Evolutionary conservation across 1,140 invertebrate species (phyloP).

Genomic region (Arion vulgaris): DNA sequence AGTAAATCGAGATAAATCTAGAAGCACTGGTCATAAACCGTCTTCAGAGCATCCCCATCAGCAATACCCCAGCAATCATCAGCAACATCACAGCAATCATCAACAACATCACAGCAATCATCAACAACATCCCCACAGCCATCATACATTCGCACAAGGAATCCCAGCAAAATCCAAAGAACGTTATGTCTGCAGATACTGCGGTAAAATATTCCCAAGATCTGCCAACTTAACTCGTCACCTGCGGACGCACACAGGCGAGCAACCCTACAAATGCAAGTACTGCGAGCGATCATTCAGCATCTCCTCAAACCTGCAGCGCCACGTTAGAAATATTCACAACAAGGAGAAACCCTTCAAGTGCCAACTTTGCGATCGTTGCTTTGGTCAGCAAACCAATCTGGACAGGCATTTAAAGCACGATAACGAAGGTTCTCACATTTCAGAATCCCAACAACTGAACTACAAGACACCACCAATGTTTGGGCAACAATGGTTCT

Average conservation of each 20-base stretch:
- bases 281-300: conserved; percentile 98
- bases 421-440: conserved; percentile 79
- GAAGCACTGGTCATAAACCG: too few species aligned
- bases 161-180: conserved; percentile 80
- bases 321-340: conserved; percentile 99
- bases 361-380: conserved; percentile 87
- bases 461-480: conserved; percentile 87
- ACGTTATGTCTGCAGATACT: conserved; percentile 96
- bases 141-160: conserved; percentile 58
- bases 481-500: conserved; percentile 82
- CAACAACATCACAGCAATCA: neutral
- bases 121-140: conserved; percentile 9
- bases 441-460: conserved; percentile 84
- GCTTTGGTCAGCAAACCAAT: conserved; percentile 99
- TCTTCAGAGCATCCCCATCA: too few species aligned
- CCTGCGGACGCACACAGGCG: conserved; percentile 95
- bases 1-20: too few species aligned
- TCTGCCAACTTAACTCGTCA: conserved; percentile 97
- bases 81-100: too few species aligned
- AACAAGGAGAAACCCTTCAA: conserved; percentile 88
- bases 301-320: conserved; percentile 97
- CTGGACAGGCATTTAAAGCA: conserved; percentile 96
- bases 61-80: too few species aligned
- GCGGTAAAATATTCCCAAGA: conserved; percentile 93
- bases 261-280: conserved; percentile 96